A percentile compares a stretch with the other conserved stretches of the same genome.
phyloP scores from a whole-genome alignment of 2,797 vertebrate genomes.

The Fratercula arctica region DNA sequence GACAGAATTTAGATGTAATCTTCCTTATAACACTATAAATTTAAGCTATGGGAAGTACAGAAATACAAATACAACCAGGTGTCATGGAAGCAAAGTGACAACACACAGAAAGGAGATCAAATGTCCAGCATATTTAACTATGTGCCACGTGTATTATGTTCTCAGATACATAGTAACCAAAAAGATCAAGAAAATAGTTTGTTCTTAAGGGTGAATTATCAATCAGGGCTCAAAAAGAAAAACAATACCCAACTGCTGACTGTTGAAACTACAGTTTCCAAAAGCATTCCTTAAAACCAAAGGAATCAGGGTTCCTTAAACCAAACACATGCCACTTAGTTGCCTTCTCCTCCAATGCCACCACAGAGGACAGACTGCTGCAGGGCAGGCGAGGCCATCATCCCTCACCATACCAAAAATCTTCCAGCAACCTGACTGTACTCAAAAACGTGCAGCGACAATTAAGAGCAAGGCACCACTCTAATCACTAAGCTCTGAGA shows the following conservation, averaged over 20 bases:
- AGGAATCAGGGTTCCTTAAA: neutral
- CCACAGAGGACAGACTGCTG: neutral
- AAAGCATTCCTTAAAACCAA: neutral
- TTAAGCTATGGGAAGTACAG: neutral
- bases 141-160: neutral
- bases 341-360: neutral
- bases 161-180: neutral
- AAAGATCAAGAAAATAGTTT: neutral
- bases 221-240: neutral
- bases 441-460: neutral
- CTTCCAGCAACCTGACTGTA: neutral
- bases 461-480: neutral
- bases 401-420: neutral
- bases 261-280: neutral
- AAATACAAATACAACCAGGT: neutral
- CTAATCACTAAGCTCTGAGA: neutral
- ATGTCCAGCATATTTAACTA: neutral
- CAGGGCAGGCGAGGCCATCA: neutral
- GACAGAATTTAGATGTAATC: neutral
- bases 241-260: neutral
- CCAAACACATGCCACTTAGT: neutral
- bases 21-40: neutral
- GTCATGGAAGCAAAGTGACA: neutral
- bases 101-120: neutral
- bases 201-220: neutral